Evolutionary conservation across 92 coral and sea anemone species (phyloP), one percentile per base, ranked within the genome.

Genomic region (Montipora capitata): DNA sequence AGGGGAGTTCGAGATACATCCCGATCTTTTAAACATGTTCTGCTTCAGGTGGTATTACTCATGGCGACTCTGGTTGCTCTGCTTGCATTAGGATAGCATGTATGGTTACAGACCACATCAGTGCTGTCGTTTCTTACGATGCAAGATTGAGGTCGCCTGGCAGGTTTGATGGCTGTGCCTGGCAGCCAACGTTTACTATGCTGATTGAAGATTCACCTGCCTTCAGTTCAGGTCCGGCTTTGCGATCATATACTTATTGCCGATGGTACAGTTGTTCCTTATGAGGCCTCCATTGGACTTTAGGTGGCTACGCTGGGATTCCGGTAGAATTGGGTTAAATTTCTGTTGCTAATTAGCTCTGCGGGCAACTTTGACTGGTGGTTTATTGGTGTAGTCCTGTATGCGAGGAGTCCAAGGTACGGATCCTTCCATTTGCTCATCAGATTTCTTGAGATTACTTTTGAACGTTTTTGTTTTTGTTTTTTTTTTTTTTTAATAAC

Each of bases 121-220:
- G 94, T 78, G n/a, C 16, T 86, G 75, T 63, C 58, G 83, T 91
- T 86, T 49, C 41, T 72, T 57, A 87, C 91, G 17, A 83, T 90
- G 84, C 87, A 90, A 38, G 92, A 90, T 59, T 92, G 78, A 8
- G 94, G 88, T 78, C 87, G 79, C 44, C 87, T 68, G 41, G 96
- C 88, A 17, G 88, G 75, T 84, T 56, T 76, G 42, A 85, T 73
- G 35, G 89, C 70, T 18, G 84, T 74, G 3, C 92, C 90, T 4
- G 78, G 84, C 17, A 89, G 61, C 91, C 88, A 89, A 11, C 76
- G 85, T 48, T 93, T 76, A 2, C 65, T 74, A 38, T 77, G 93
- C 67, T 90, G 91, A 44, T 93, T 89, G 58, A 20, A 80, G 35
- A 27, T 27, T 27, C 35, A 27, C 35, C 35, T 27, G 35, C 35